Evolutionary conservation across 2,888 invertebrate genomes (phyloP).

Genomic region (Escarpia spicata): DNA sequence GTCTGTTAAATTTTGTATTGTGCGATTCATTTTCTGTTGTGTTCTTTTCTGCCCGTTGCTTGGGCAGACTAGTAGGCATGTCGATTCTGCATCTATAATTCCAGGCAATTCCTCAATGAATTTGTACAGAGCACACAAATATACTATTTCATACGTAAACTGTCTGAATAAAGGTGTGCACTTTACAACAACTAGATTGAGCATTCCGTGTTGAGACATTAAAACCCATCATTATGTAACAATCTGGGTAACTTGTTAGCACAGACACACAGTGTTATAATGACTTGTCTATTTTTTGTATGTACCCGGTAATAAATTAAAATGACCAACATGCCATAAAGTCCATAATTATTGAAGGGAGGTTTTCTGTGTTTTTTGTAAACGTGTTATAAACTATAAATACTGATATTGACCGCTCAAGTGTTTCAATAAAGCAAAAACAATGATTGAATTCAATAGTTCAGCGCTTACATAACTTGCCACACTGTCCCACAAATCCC

Average conservation of each 20-base stretch:
- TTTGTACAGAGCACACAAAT: constrained; percentile 41
- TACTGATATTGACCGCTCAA: no score
- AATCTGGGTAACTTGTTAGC: background rate
- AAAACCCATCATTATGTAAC: background rate
- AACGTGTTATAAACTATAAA: no score
- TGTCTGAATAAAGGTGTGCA: constrained; percentile 39
- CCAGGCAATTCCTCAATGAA: constrained; percentile 29
- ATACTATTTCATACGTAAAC: constrained; percentile 35
- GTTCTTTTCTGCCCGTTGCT: constrained; percentile 6
- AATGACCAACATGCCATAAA: no score
- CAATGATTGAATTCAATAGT: no score
- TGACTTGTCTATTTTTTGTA: background rate
- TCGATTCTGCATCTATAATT: constrained; percentile 23
- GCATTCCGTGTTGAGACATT: constrained; percentile 20
- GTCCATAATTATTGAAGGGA: no score
- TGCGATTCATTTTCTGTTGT: constrained; percentile 16
- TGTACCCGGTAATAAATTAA: no score
- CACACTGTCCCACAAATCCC: no score
- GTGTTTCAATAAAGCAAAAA: no score
- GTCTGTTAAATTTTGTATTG: constrained; percentile 7
- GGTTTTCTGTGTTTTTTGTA: no score
- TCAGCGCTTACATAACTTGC: no score
- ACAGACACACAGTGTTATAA: background rate
- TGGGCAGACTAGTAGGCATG: constrained; percentile 13
- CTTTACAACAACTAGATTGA: constrained; percentile 28